phyloP scores from a whole-genome alignment of 2,113 vertebrate genomes.

The Synchiropus splendidus region DNA sequence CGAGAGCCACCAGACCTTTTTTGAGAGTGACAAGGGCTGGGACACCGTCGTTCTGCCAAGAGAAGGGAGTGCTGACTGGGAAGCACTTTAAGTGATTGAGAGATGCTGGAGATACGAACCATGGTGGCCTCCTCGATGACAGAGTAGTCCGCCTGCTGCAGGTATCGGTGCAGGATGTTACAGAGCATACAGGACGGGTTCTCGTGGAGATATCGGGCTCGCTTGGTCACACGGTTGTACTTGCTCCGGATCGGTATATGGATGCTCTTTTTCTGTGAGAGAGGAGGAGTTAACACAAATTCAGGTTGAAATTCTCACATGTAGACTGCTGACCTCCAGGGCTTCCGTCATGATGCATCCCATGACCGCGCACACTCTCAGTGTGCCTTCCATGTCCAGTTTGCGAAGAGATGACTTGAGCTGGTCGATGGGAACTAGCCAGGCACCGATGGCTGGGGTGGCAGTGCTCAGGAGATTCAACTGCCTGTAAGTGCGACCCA shows the following conservation, averaged over 20 bases:
- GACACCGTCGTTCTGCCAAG: conserved; percentile 83
- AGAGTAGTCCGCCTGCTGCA: conserved; percentile 90
- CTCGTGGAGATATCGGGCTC: conserved; percentile 90
- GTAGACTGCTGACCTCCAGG: conserved; percentile 72
- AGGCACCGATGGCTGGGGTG: conserved; percentile 90
- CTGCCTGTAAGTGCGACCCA: conserved; percentile 65
- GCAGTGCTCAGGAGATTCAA: conserved; percentile 95
- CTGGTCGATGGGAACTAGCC: conserved; percentile 96
- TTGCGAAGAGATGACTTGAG: conserved; percentile 90
- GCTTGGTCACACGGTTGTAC: conserved; percentile 91
- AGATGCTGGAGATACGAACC: conserved; percentile 63
- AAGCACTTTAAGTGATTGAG: not conserved
- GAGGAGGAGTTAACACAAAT: not conserved
- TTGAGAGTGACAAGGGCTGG: conserved; percentile 94
- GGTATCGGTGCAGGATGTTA: conserved; percentile 93
- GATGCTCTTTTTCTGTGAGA: conserved; percentile 86
- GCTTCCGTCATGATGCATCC: conserved; percentile 98
- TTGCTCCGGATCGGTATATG: conserved; percentile 94
- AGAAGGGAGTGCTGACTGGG: not conserved
- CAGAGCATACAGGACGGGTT: conserved; percentile 95
- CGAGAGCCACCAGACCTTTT: conserved; percentile 92
- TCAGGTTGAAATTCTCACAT: not conserved
- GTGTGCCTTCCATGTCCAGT: conserved; percentile 83
- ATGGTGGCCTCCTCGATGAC: conserved; percentile 94
- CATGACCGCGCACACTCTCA: conserved; percentile 93